These are phyloP conservation scores for Chymomyza caudatula DNA, from an alignment of 2,888 invertebrate species.

Conservation along the genomic window DNA sequence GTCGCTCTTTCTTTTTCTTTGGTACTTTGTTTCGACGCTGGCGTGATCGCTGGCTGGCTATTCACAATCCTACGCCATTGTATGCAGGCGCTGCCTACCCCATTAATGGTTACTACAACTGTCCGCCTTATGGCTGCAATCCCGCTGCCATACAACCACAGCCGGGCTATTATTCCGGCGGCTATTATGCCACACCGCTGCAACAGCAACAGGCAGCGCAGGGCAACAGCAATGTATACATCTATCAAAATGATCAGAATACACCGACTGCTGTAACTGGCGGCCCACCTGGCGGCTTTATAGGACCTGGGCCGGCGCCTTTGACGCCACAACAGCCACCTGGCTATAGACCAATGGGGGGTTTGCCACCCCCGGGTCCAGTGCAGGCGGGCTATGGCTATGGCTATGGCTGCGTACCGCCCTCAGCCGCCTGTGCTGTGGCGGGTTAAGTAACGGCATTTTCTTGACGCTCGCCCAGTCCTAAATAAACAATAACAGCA, in stretches of 20 bases:
- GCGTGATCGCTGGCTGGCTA: constrained; percentile 64
- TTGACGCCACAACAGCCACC: constrained; percentile 7
- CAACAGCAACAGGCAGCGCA: constrained; percentile 52
- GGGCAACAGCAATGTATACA: constrained; percentile 62
- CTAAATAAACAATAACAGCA: constrained; percentile 73
- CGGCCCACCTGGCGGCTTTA: not conserved
- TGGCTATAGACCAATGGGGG: constrained; percentile 5
- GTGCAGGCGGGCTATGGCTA: constrained; percentile 33
- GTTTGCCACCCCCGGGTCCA: constrained; percentile 13
- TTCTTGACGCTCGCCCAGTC: constrained; percentile 37
- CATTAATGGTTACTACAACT: constrained; percentile 46
- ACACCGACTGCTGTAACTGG: constrained; percentile 12
- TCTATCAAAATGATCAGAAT: constrained; percentile 62
- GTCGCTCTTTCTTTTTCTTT: constrained; percentile 60
- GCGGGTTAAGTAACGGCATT: constrained; percentile 48
- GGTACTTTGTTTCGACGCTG: constrained; percentile 64
- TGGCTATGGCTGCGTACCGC: constrained; percentile 21
- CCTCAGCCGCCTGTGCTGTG: constrained; percentile 1
- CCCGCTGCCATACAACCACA: constrained; percentile 42
- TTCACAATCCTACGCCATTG: constrained; percentile 45
- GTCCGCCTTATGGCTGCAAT: constrained; percentile 60
- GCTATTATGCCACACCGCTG: constrained; percentile 35
- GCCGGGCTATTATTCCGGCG: constrained; percentile 42
- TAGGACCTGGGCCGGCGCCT: constrained; percentile 16
- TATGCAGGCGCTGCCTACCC: constrained; percentile 63